phyloP scores from a whole-genome alignment of 2,888 invertebrate species.

The Abscondita cerata region DNA sequence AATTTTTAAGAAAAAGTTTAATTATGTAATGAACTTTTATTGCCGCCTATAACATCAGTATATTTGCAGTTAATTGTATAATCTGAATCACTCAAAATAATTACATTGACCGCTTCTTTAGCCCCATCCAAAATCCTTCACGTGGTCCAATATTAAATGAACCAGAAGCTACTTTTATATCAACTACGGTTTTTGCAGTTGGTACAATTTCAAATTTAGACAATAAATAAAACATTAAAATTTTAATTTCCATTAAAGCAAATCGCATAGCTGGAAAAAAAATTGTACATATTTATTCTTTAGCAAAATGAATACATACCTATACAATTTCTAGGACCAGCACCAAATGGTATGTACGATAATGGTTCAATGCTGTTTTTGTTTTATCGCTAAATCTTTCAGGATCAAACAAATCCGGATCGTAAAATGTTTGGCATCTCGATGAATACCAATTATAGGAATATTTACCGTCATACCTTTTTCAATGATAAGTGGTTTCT shows the following conservation, averaged over 20 bases:
- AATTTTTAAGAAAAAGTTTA: conserved; percentile 51
- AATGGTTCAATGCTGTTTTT: conserved; percentile 60
- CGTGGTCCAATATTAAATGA: conserved; percentile 55
- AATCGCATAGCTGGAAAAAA: conserved; percentile 44
- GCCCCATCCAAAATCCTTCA: conserved; percentile 49
- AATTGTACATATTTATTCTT: background rate
- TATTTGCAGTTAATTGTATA: no score
- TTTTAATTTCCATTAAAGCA: conserved; percentile 56
- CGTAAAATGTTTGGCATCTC: conserved; percentile 54
- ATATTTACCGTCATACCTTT: background rate
- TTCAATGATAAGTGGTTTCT: conserved; percentile 7
- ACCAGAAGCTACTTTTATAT: conserved; percentile 47
- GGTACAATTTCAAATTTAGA: conserved; percentile 47
- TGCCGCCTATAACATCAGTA: no score
- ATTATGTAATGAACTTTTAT: conserved; percentile 30
- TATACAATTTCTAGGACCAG: conserved; percentile 55
- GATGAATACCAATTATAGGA: conserved; percentile 60
- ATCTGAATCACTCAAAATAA: background rate
- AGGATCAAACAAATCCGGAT: conserved; percentile 62
- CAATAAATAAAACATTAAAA: conserved; percentile 53
- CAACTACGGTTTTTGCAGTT: conserved; percentile 36
- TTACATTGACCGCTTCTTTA: background rate
- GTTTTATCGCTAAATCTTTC: conserved; percentile 63
- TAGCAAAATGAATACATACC: conserved; percentile 52
- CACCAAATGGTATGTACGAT: conserved; percentile 63